Conservation (phyloP, 2,888 invertebrate species). For the Entomobrya proxima region DNA sequence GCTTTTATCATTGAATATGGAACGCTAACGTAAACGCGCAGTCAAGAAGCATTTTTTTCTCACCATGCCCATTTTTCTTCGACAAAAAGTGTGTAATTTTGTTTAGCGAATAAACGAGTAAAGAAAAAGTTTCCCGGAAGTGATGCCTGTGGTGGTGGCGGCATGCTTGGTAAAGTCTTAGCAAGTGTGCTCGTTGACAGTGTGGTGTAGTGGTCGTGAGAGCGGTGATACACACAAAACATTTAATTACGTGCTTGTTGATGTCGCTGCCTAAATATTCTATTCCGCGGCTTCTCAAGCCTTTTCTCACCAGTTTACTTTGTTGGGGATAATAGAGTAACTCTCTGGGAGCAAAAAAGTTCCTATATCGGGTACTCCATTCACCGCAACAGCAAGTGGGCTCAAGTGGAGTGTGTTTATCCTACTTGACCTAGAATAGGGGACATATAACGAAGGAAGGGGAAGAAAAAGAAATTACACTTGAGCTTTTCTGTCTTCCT, state of each 20-base stretch:
- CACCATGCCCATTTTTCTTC: not conserved
- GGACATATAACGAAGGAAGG: not conserved
- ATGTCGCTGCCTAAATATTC: not conserved
- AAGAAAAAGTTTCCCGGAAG: conserved; percentile 44
- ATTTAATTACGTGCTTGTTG: conserved; percentile 41
- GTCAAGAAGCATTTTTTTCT: not conserved
- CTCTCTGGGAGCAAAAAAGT: not conserved
- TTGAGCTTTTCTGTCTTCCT: not conserved
- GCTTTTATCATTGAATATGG: not conserved
- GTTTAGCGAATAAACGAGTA: not conserved
- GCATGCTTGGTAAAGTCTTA: conserved; percentile 2
- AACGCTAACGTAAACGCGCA: not conserved
- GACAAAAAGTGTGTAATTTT: conserved; percentile 1
- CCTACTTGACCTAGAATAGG: not conserved
- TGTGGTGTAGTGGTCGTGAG: not conserved
- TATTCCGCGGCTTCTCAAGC: not conserved
- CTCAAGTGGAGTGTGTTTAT: not conserved
- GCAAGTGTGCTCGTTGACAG: conserved; percentile 2
- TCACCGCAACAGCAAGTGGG: not conserved
- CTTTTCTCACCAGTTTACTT: conserved; percentile 10
- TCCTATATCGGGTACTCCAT: not conserved
- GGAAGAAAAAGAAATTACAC: conserved; percentile 16
- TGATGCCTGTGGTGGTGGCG: not conserved
- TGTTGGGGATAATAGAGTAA: not conserved
- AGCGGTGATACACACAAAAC: conserved; percentile 4